phyloP scores from a whole-genome alignment of 2,888 invertebrate genomes.

The Sylvicola cinctus region DNA sequence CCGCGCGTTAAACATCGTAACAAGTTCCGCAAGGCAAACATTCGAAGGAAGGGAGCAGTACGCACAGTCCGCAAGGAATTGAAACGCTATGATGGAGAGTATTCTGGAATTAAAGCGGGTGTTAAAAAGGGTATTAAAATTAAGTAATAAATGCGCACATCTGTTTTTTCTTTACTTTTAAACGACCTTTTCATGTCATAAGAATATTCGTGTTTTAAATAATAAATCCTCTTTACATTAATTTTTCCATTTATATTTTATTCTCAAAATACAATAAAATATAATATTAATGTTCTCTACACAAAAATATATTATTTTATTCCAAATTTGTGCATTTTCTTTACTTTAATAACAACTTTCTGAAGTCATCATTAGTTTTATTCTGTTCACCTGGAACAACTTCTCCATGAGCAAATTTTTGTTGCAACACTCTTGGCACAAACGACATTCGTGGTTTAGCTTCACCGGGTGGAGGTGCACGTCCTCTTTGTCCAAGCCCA shows the following conservation, averaged over 20 bases:
- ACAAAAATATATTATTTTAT: neutral
- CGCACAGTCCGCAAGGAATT: slow-evolving; percentile 65
- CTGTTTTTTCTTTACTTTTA: neutral
- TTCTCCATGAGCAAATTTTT: slow-evolving; percentile 3
- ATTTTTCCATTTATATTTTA: no score
- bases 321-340: neutral
- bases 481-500: neutral
- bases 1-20: slow-evolving; percentile 87
- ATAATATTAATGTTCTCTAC: neutral
- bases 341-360: slow-evolving; percentile 12
- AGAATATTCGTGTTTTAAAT: no score
- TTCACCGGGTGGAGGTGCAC: slow-evolving; percentile 5
- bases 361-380: slow-evolving; percentile 21
- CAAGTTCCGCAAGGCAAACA: slow-evolving; percentile 80
- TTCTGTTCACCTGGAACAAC: no score
- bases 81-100: slow-evolving; percentile 72
- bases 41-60: slow-evolving; percentile 83
- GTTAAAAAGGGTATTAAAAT: slow-evolving; percentile 81
- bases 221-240: no score
- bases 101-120: slow-evolving; percentile 79
- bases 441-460: slow-evolving; percentile 10
- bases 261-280: no score
- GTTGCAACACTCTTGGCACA: slow-evolving; percentile 10
- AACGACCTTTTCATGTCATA: no score
- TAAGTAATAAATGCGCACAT: slow-evolving; percentile 29